Base-by-base conservation (phyloP, 2,113 vertebrate genomes). In the Hirundichthys speculiger region DNA sequence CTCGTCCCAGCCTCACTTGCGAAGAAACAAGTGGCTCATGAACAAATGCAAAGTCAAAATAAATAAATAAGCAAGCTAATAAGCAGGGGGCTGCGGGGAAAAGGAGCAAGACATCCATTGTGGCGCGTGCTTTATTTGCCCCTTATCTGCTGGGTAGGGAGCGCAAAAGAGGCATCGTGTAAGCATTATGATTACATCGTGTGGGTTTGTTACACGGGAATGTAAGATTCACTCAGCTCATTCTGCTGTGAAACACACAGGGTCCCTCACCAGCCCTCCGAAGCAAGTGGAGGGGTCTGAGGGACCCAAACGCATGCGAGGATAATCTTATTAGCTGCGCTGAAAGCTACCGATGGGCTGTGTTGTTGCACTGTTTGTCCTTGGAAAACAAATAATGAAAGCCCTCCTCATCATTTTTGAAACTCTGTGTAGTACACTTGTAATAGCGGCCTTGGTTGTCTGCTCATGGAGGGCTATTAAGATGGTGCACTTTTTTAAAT, bases 181-280 rank as follows among this genome's bases (percentile, higher is more conserved):
- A 92, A 92, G 91, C 85, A 51, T 90, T 64, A 56, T 76, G 92
- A 93, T 93, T 92, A 93, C 92, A 93, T 92, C 90, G 87, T 91
- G 87, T 80, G 84, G 86, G 87, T 91, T 92, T 93, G 91, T 92
- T 91, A 88, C 83, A 67, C 84, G 84, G 88, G 84, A 92, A 92
- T 88, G 85, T 86, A 86, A 91, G 81, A 89, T 82, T 82, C 79
- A 64, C 88, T 78, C 85, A 53, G 85, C 86, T 90, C 86, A 83
- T 77, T 86, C 72, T 76, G 76, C 74, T 52, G 79, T 58, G 82
- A 80, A 64, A 40, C 72, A 60, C 79, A 59, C 74, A 42, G 48
- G 69, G 86, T 88, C 86, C 86, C 89, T 86, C 83, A 84, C 80
- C 82, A 74, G 73, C 72, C 68, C 73, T 79, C 83, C 82, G 86